Evolutionary conservation across 2,113 vertebrate genomes (phyloP).

Genomic region (Megaceryle torquata): DNA sequence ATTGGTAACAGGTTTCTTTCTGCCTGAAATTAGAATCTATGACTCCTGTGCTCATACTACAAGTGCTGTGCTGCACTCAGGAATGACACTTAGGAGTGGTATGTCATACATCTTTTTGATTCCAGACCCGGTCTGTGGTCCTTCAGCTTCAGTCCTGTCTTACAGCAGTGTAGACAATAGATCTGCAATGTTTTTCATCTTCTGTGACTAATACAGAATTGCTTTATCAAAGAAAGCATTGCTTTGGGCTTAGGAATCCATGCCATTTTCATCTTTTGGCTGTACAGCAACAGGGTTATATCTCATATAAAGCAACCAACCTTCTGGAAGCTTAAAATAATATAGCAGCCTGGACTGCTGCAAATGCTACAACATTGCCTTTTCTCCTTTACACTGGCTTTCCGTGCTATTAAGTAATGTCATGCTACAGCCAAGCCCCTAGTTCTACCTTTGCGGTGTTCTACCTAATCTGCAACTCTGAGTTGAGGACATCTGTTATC

Average conservation of each 20-base stretch:
- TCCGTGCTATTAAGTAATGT: background rate
- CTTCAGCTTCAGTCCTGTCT: background rate
- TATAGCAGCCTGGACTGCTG: background rate
- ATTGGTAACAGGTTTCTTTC: background rate
- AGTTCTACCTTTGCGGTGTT: background rate
- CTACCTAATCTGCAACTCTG: background rate
- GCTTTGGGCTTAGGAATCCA: background rate
- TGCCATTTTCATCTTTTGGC: background rate
- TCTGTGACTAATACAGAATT: background rate
- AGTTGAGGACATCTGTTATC: background rate
- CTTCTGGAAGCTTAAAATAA: background rate
- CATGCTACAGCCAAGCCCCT: background rate
- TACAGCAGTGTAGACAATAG: background rate
- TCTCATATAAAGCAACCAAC: background rate
- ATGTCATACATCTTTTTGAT: background rate
- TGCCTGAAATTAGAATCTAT: background rate
- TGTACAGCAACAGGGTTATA: background rate
- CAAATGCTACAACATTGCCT: no score
- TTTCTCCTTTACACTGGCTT: background rate
- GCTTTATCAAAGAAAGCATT: background rate
- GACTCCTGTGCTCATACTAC: background rate
- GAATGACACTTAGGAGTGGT: background rate
- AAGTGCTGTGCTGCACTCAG: background rate
- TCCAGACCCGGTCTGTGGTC: background rate
- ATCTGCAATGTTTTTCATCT: background rate